Evolutionary conservation across 1,140 invertebrate genomes (phyloP).

Genomic region (Oedothorax gibbosus): DNA sequence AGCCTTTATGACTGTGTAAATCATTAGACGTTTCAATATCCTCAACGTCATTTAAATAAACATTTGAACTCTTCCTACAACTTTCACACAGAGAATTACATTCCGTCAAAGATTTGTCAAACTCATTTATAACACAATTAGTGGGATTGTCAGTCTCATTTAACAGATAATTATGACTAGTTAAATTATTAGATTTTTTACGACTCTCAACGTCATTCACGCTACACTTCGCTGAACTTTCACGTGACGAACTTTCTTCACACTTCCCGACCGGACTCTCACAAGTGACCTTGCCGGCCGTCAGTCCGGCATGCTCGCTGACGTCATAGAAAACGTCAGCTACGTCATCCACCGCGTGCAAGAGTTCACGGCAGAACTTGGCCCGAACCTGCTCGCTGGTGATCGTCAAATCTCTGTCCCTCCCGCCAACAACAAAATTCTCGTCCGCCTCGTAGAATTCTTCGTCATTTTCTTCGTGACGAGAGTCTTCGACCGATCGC

Average conservation of each 20-base stretch:
- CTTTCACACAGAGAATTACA: too few relatives aligned
- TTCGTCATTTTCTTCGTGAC: constrained; percentile 24
- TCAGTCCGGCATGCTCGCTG: constrained; percentile 39
- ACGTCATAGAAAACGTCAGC: constrained; percentile 55
- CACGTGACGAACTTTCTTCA: background rate
- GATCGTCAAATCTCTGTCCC: background rate
- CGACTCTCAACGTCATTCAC: too few relatives aligned
- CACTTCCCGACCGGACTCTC: background rate
- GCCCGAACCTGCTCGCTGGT: constrained; percentile 22
- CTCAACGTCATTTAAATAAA: too few relatives aligned
- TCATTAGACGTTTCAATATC: too few relatives aligned
- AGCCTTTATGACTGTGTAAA: too few relatives aligned
- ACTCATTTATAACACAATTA: too few relatives aligned
- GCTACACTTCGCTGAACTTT: background rate
- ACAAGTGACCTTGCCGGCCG: too few relatives aligned
- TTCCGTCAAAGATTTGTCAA: too few relatives aligned
- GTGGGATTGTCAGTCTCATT: too few relatives aligned
- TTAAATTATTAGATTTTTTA: too few relatives aligned
- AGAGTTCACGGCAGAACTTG: constrained; percentile 30
- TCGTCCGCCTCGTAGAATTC: constrained; percentile 47
- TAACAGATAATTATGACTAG: too few relatives aligned
- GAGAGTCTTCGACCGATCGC: background rate
- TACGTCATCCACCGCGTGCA: constrained; percentile 46
- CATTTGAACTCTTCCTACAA: too few relatives aligned
- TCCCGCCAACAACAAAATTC: background rate